Base-by-base conservation (phyloP, 2,888 invertebrate species). In the Caenorhabditis doughertyi region DNA sequence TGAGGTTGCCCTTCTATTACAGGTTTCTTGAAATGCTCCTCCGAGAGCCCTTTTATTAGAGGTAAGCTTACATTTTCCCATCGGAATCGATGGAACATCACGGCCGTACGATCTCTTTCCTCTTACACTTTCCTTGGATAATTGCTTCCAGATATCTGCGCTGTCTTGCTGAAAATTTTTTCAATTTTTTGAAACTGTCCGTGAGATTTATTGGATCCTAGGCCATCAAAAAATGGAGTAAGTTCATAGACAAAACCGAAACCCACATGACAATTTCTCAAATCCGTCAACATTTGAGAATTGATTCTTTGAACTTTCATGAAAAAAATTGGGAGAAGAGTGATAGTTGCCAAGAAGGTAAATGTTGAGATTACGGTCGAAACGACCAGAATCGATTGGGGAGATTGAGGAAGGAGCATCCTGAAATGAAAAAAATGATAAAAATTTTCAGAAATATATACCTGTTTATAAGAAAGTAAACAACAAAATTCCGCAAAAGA, bases 231-330 rank as follows among this genome's bases (percentile, higher is more conserved):
- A n/a, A n/a, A n/a, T n/a, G n/a, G n/a, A n/a, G n/a, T n/a, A n/a
- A n/a, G n/a, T n/a, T n/a, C n/a, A n/a, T n/a, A n/a, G n/a, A n/a
- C n/a, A n/a, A n/a, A n/a, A n/a, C n/a, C n/a, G n/a, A 47, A 47
- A 64, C 47, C 25, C 13, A 89, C 89, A 56, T 87, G 84, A 68
- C 89, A 89, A 32, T 83, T 76, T 2, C 79, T 72, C n/a, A 88
- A 53, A n/a, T 88, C 79, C 3, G 81, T 76, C 5, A 84, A 32
- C 86, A 89, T 85, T 18, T 86, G 23, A 21, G 84, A 83, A 64
- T 87, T 88, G 39, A 77, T 62, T 29, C 81, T 44, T 23, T 87
- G 89, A 16, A 89, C 81, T 56, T 84, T 84, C 71, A 81, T 76
- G 70, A 85, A 85, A 64, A 86, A 87, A 21, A 85, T 68, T 3